Evolutionary conservation across 2,888 invertebrate genomes (phyloP), one percentile per base, ranked within the genome.

Genomic region (Pandemis heparana): DNA sequence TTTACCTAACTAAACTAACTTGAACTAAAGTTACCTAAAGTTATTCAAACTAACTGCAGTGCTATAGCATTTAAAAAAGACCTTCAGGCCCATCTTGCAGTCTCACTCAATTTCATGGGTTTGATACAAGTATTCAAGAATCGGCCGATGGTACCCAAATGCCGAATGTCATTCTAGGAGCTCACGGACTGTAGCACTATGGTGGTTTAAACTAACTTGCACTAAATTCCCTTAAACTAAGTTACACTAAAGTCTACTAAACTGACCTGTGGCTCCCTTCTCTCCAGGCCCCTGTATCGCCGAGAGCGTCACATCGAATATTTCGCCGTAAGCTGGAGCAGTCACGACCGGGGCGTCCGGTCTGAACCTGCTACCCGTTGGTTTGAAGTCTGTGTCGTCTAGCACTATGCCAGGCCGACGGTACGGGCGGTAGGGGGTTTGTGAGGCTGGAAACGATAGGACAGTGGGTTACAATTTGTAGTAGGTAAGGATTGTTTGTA

Each of bases 301-400:
- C 0, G 98, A 97, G 0, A 98, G 97, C 0, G 98, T 98, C 0
- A 98, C 97, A 81, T 98, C 98, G 82, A 98, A 98, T 71, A 97
- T 97, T 87, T 98, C 98, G 9, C 97, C 97, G 82, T 96, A 96
- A 0, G 90, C 89, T 0, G 85, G 82, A 0, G 95, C 95, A 0
- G 95, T 94, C 69, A 95, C 95, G 7, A 95, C 90, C 46, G 95
- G 87, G 0, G 89, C 90, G 62, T 85, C 94, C 0, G 81, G 79
- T 12, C 83, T 86, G 62, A 88, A 78, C 80, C 95, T 82, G 1
- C 94, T 89, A 0, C 96, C 95, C 38, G 96, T 96, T 0, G 97
- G 97, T 82, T 97, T 97, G 89, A 97, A 97, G 87, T 97, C 97
- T 0, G 97, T 96, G 83, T 98, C 98, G 78, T 98, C 98, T 14